These are phyloP conservation scores for Whitmania pigra DNA, from an alignment of 1,140 invertebrate genomes.

Conservation along the genomic window DNA sequence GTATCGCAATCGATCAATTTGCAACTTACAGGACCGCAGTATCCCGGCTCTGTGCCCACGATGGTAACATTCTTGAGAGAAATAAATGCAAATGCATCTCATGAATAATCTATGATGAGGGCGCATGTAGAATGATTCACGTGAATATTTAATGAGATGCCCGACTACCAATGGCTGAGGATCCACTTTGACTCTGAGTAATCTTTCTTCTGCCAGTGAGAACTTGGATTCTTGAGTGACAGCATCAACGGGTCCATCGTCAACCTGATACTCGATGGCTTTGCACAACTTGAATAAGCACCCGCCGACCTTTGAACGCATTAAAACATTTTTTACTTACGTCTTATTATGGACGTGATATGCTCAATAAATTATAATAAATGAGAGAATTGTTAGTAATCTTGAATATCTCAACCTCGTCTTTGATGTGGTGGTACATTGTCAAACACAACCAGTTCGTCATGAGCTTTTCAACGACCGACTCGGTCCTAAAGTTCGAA, in stretches of 20 bases:
- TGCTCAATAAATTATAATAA: no score
- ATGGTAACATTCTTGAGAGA: background rate
- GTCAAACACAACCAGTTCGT: constrained; percentile 98
- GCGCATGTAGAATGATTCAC: background rate
- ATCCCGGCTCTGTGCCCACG: background rate
- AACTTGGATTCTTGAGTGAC: constrained; percentile 94
- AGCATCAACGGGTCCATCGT: constrained; percentile 95
- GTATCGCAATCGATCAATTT: constrained; percentile 98
- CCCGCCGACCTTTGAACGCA: constrained; percentile 72
- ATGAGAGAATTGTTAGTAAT: no score
- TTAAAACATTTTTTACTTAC: no score
- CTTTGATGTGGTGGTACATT: constrained; percentile 73
- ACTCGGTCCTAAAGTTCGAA: constrained; percentile 69
- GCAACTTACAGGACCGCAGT: constrained; percentile 55
- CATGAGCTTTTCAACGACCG: constrained; percentile 97
- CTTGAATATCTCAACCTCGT: constrained; percentile 18
- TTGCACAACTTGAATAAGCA: constrained; percentile 92
- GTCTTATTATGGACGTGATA: no score
- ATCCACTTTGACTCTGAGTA: constrained; percentile 91
- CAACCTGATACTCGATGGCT: constrained; percentile 97
- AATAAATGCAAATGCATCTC: background rate
- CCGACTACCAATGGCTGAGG: constrained; percentile 70
- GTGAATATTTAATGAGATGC: background rate
- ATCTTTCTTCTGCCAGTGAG: constrained; percentile 93
- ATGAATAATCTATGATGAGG: background rate